These are phyloP conservation scores for Odontamblyopus rebecca DNA, from an alignment of 2,797 vertebrate genomes.

Conservation along the genomic window DNA sequence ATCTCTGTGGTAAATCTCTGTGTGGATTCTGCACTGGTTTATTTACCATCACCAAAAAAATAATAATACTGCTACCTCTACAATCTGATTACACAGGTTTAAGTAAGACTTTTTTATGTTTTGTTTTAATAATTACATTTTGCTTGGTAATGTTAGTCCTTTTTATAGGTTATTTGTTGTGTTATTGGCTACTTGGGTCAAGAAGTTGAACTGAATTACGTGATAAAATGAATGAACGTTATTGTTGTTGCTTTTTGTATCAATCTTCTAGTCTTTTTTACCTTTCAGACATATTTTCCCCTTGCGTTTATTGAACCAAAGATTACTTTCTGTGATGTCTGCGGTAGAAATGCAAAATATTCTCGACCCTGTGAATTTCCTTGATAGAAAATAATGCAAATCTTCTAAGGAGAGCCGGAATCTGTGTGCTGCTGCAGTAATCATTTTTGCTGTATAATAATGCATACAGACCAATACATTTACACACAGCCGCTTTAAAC, in stretches of 20 bases:
- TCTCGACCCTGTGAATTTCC: constrained; percentile 10
- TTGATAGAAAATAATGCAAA: constrained; percentile 33
- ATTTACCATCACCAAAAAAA: no score
- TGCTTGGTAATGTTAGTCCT: no score
- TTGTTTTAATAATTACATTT: no score
- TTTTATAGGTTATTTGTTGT: no score
- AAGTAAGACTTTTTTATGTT: no score
- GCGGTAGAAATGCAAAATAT: constrained; percentile 2
- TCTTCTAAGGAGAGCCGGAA: constrained; percentile 26
- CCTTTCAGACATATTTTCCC: not conserved
- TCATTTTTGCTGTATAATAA: constrained; percentile 31
- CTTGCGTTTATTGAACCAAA: not conserved
- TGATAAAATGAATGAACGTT: no score
- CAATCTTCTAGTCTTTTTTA: not conserved
- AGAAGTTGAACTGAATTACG: no score
- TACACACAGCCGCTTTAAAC: constrained; percentile 34
- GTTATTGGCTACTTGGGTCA: no score
- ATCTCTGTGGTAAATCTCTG: no score
- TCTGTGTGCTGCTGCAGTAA: constrained; percentile 24
- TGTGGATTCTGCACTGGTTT: no score
- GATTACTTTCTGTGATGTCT: not conserved
- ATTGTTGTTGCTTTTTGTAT: not conserved
- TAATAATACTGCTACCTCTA: no score
- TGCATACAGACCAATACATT: constrained; percentile 38
- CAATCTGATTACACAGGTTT: no score